These are phyloP conservation scores for Chiloscyllium punctatum DNA, from an alignment of 2,797 vertebrate species.

Conservation along the genomic window DNA sequence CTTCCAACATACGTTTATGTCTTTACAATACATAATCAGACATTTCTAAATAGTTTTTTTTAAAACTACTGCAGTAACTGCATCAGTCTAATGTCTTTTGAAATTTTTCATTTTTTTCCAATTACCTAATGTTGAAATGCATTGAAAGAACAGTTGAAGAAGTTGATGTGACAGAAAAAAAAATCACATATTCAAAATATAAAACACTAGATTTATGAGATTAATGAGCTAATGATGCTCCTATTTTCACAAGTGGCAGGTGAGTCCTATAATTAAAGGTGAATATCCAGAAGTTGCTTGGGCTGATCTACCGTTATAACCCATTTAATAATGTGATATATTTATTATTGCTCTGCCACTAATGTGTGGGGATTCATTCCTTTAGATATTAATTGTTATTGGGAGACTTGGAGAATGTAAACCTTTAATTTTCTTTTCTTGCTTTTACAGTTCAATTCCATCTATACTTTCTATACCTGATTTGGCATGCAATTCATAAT, in stretches of 20 bases:
- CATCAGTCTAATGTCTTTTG: not conserved
- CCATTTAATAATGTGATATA: not conserved
- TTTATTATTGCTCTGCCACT: not conserved
- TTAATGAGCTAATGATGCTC: not conserved
- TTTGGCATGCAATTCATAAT: not conserved
- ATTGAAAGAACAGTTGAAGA: not conserved
- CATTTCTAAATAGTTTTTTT: not conserved
- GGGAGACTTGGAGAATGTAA: not conserved
- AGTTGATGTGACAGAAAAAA: not conserved
- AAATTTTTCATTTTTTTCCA: not conserved
- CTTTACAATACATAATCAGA: not conserved
- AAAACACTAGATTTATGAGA: not conserved
- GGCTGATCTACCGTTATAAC: too few relatives aligned
- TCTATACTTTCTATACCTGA: not conserved
- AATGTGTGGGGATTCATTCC: not conserved
- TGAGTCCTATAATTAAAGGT: not conserved
- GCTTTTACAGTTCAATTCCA: not conserved
- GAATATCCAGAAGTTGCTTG: not conserved
- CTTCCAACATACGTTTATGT: not conserved
- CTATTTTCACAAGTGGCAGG: not conserved
- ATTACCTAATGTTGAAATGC: not conserved
- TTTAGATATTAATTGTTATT: not conserved
- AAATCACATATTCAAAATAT: too few relatives aligned
- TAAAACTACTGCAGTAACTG: not conserved
- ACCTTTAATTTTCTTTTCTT: not conserved